Evolutionary conservation across 2,797 vertebrate genomes (phyloP).

Genomic region (Salmo trutta): DNA sequence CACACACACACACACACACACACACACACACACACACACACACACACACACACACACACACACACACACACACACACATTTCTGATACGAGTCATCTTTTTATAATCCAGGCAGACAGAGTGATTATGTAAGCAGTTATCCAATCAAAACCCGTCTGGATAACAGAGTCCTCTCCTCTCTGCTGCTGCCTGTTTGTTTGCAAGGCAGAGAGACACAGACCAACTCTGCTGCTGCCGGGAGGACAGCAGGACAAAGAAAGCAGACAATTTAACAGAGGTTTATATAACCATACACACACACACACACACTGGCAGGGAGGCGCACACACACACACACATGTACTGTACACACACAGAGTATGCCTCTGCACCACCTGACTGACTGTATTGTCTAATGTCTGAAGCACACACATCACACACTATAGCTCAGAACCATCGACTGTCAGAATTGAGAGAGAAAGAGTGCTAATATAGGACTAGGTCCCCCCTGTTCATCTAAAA

Average conservation of each 20-base stretch:
- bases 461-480: no score
- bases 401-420: no score
- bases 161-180: slow-evolving; percentile 51
- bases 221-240: neutral
- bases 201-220: slow-evolving; percentile 39
- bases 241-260: slow-evolving; percentile 64
- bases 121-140: slow-evolving; percentile 76
- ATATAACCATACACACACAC: slow-evolving; percentile 56
- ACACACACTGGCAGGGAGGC: no score
- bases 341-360: slow-evolving; percentile 7
- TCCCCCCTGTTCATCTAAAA: no score
- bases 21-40: no score
- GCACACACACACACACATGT: no score
- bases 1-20: neutral
- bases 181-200: slow-evolving; percentile 66
- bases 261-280: slow-evolving; percentile 60
- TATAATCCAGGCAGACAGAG: slow-evolving; percentile 55
- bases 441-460: no score
- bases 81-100: slow-evolving; percentile 47
- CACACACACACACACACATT: no score
- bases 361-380: no score
- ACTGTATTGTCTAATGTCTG: no score
- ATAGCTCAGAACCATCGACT: no score
- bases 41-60: no score
- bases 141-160: slow-evolving; percentile 68